Base-by-base conservation (phyloP, 2,113 vertebrate species). In the Enhydra lutris region DNA sequence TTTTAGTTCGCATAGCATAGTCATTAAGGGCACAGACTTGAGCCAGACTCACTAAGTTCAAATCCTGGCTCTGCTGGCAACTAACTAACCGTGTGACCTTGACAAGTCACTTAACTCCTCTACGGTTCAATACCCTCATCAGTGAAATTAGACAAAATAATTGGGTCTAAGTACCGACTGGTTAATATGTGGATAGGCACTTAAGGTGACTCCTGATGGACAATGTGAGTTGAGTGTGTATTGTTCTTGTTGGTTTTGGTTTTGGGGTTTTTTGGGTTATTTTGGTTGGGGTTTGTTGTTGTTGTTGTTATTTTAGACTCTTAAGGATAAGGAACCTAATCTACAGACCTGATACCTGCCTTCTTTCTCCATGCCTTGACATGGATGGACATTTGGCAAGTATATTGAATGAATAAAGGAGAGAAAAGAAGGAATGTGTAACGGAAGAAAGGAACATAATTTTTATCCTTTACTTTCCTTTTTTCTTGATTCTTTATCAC, bases 391-490 rank as follows among this genome's bases (percentile, higher is more conserved):
- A 86, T 69, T 94, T 36, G n/a, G 59, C 84, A 65, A 92, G 13
- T 34, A 15, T 86, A 21, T 67, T 95, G 71, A 96, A 42, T 83
- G 7, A 82, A 71, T 18, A 50, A 88, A 57, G 67, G 55, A 79
- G 59, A 85, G 89, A 42, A 85, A 36, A 79, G 39, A 89, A 78
- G 23, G 29, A 89, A 85, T 24, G 9, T 23, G 45, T 50, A 57
- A 82, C 63, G 34, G 78, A 73, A 86, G n/a, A 73, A 91, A 94
- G 11, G 15, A 73, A 36, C 36, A 67, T 14, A 23, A 29, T 69
- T 89, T 85, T 88, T 63, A 87, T 92, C 29, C 47, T 91, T 96
- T 85, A 31, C n/a, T 24, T 94, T 92, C n/a, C 17, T 96, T 92
- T 74, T 95, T 86, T 73, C 13, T 29, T 81, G 12, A n/a, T 83